Base-by-base conservation (phyloP, 2,888 invertebrate species). In the Corbicula japonica region DNA sequence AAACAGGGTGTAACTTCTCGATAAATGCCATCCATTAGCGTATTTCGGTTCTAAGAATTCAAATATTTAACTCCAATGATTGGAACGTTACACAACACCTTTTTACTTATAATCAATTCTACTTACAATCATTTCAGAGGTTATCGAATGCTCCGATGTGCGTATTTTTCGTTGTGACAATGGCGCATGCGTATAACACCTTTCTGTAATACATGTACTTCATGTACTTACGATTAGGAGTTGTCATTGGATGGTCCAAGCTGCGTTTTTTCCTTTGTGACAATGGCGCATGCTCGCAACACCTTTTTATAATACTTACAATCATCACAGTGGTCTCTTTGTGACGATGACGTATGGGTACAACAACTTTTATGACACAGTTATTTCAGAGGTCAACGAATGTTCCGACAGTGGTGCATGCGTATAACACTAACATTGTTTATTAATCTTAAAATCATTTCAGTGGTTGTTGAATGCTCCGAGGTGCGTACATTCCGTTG, bases 131-230 rank as follows among this genome's bases (percentile, higher is more conserved):
- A 23, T 18, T 18, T 52, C 71, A 80, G 79, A 63, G 15, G 41
- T 78, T 21, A 72, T 50, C 1, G 77, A 77, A 30, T 82, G 81
- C 28, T 23, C 56, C 4, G 81, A 71, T 34, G 77, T 78, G 10
- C 66, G 81, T 28, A 65, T 69, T 5, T 82, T 82, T 65, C 71
- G 78, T 18, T 87, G 87, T 92, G 92, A 94, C 69, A 87, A 94
- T 32, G 95, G 96, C 70, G 95, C 95, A 88, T 96, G 96, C 93
- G 95, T 96, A 85, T n/a, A n/a, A n/a, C n/a, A n/a, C n/a, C n/a
- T n/a, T n/a, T n/a, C n/a, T n/a, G n/a, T n/a, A n/a, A n/a, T n/a
- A n/a, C n/a, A n/a, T n/a, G n/a, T n/a, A n/a, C n/a, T n/a, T n/a
- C n/a, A n/a, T n/a, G n/a, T n/a, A n/a, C n/a, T n/a, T n/a, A n/a